These are phyloP conservation scores for Vanacampus margaritifer DNA, from an alignment of 2,113 vertebrate species.

Conservation along the genomic window DNA sequence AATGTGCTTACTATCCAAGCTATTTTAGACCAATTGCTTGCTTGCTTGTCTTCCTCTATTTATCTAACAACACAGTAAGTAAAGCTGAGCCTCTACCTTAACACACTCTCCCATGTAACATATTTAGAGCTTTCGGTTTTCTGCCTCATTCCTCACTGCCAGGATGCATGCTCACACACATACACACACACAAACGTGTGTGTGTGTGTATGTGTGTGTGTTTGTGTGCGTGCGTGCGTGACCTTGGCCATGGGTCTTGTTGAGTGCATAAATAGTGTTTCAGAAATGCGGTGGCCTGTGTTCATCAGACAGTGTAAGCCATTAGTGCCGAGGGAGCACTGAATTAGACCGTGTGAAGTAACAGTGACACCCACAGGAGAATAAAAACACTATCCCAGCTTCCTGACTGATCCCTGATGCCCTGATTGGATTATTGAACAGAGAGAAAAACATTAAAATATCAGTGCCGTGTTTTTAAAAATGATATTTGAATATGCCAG, in stretches of 20 bases:
- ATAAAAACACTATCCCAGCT: conserved; percentile 37
- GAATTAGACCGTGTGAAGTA: conserved; percentile 54
- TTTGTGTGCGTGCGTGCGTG: conserved; percentile 4
- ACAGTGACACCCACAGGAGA: conserved; percentile 75
- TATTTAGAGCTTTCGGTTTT: conserved; percentile 13
- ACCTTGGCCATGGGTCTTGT: background rate
- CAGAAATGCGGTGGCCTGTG: conserved; percentile 52
- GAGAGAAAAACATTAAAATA: conserved; percentile 41
- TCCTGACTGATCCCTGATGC: conserved; percentile 36
- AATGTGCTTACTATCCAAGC: conserved; percentile 36
- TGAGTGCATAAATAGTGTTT: conserved; percentile 38
- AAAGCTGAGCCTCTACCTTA: conserved; percentile 23
- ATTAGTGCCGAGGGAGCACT: conserved; percentile 43
- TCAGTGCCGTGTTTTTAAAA: conserved; percentile 25
- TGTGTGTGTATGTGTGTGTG: conserved; percentile 20
- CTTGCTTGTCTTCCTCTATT: conserved; percentile 36
- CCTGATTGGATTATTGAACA: conserved; percentile 44
- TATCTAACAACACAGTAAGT: conserved; percentile 30
- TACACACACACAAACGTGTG: too few species aligned
- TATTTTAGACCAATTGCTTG: conserved; percentile 39
- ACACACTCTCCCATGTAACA: background rate
- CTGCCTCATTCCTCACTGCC: conserved; percentile 20
- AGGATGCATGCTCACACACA: conserved; percentile 10
- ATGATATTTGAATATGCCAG: conserved; percentile 31
- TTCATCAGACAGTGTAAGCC: conserved; percentile 49